Evolutionary conservation across 2,888 invertebrate species (phyloP).

Genomic region (Furcula furcula): DNA sequence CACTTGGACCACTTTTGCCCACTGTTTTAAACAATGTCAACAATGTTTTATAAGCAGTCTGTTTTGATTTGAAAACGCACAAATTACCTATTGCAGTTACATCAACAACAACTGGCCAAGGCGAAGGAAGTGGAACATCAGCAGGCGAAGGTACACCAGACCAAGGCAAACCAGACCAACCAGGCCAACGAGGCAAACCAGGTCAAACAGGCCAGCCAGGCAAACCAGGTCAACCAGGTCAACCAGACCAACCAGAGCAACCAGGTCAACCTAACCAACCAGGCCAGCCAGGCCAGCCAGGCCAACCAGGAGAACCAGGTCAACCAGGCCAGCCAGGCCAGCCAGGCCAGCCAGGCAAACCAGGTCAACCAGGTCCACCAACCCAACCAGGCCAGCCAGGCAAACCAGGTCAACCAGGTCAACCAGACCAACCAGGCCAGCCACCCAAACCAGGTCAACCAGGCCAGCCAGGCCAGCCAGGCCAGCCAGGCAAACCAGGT

Average conservation of each 20-base stretch:
- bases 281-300: neutral
- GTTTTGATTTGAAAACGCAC: no score
- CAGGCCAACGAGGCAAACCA: neutral
- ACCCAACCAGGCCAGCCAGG: slow-evolving; percentile 1
- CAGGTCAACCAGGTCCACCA: no score
- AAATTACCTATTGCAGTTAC: no score
- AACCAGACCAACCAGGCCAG: no score
- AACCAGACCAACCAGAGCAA: neutral
- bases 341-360: no score
- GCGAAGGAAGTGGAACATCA: no score
- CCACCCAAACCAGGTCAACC: neutral
- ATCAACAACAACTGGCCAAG: no score
- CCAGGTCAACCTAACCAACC: neutral
- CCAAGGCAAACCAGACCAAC: neutral
- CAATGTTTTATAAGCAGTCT: no score
- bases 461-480: neutral
- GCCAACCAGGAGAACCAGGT: neutral
- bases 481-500: neutral
- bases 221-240: neutral
- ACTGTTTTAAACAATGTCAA: no score
- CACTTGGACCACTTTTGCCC: no score
- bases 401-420: neutral
- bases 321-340: neutral
- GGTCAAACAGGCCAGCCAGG: neutral
- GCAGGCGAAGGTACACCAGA: no score